Evolutionary conservation across 2,113 vertebrate species (phyloP).

Genomic region (Burhinus bistriatus): DNA sequence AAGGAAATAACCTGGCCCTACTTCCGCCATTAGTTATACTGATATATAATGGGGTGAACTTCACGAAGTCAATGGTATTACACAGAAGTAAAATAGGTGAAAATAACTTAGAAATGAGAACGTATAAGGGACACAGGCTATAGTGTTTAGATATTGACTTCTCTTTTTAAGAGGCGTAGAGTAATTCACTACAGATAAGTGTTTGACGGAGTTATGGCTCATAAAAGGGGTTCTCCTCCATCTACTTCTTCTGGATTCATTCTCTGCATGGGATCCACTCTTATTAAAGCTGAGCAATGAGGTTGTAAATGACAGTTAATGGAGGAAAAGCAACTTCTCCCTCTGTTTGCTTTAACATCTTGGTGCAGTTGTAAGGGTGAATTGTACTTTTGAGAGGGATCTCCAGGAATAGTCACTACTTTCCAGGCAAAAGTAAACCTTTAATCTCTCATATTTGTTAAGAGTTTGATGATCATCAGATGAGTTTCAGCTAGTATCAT

Average conservation of each 20-base stretch:
- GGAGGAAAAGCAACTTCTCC: background rate
- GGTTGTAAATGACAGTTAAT: conserved; percentile 17
- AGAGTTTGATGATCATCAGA: background rate
- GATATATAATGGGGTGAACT: background rate
- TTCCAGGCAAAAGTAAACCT: background rate
- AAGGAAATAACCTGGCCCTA: background rate
- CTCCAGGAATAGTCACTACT: background rate
- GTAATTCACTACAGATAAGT: background rate
- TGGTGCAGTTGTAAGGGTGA: background rate
- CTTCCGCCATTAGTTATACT: background rate
- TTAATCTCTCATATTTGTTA: background rate
- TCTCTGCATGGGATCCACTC: background rate
- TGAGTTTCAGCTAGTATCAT: background rate
- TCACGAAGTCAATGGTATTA: background rate
- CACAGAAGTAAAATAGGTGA: background rate
- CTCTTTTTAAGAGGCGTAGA: background rate
- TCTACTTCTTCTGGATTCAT: background rate
- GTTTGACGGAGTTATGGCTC: background rate
- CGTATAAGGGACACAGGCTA: background rate
- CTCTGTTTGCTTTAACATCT: background rate
- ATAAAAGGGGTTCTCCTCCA: conserved; percentile 2
- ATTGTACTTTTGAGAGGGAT: background rate
- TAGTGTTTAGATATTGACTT: background rate
- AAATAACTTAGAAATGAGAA: background rate
- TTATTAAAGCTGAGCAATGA: conserved; percentile 15